Conservation (phyloP, 2,797 vertebrate species). For the Tenualosa ilisha region DNA sequence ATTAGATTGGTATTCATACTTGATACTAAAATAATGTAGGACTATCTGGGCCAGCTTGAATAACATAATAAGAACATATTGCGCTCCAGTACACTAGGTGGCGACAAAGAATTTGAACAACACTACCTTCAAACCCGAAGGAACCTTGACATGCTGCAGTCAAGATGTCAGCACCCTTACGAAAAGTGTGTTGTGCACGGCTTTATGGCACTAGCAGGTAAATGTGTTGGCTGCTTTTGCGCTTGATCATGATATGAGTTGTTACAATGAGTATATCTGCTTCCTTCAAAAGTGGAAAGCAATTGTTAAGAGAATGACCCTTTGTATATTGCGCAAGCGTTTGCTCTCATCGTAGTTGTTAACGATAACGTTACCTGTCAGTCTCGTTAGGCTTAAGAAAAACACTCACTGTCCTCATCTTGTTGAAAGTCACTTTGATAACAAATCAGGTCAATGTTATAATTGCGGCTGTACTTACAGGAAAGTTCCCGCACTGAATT, state of each 20-base stretch:
- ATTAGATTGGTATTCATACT: no score
- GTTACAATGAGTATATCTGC: not conserved
- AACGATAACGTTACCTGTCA: not conserved
- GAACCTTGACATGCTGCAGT: slow-evolving; percentile 20
- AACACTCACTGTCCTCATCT: not conserved
- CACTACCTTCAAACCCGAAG: not conserved
- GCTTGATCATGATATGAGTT: not conserved
- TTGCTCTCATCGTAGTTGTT: not conserved
- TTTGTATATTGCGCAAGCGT: not conserved
- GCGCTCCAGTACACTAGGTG: slow-evolving; percentile 28
- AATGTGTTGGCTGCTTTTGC: not conserved
- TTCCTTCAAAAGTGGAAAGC: not conserved
- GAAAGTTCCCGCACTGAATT: not conserved
- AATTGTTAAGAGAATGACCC: not conserved
- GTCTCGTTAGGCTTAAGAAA: not conserved
- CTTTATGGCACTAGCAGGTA: not conserved
- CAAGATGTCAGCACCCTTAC: slow-evolving; percentile 59
- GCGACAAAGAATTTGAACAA: slow-evolving; percentile 17
- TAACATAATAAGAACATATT: no score
- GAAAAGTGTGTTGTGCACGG: slow-evolving; percentile 42
- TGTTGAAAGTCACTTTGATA: not conserved
- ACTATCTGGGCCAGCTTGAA: no score
- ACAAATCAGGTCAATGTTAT: not conserved
- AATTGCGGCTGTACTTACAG: not conserved
- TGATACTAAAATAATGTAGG: no score